phyloP scores from a whole-genome alignment of 2,797 vertebrate genomes.

The Rachycentron canadum region DNA sequence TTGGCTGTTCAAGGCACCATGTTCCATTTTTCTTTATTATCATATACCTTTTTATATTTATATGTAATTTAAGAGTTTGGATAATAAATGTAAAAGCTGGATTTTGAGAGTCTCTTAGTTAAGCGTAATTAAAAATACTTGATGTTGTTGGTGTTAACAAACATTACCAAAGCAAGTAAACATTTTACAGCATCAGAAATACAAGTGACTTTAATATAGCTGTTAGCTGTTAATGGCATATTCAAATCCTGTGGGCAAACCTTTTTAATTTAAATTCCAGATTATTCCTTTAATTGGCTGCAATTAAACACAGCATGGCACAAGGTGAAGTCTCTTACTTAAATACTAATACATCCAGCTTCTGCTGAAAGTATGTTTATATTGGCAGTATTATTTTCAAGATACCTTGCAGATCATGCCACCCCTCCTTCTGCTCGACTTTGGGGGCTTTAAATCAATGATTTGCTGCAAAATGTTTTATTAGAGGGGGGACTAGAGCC shows the following conservation, averaged over 20 bases:
- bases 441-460: conserved; percentile 91
- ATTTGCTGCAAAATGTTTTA: conserved; percentile 98
- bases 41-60: background rate
- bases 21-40: background rate
- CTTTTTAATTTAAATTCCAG: background rate
- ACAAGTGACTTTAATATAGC: background rate
- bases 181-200: background rate
- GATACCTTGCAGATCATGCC: conserved; percentile 27
- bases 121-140: background rate
- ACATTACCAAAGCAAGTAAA: background rate
- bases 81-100: background rate
- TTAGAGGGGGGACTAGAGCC: conserved; percentile 93
- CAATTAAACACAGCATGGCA: background rate
- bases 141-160: background rate
- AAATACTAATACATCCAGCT: background rate
- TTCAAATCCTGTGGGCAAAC: background rate
- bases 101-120: background rate
- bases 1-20: too few species aligned
- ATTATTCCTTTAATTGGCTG: conserved; percentile 11
- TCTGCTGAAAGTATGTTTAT: background rate
- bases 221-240: background rate
- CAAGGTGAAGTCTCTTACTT: background rate
- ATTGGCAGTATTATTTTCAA: conserved; percentile 3
- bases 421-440: conserved; percentile 26
- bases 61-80: background rate